These are phyloP conservation scores for Anthrax anthrax DNA, from an alignment of 2,888 invertebrate species.

Conservation along the genomic window DNA sequence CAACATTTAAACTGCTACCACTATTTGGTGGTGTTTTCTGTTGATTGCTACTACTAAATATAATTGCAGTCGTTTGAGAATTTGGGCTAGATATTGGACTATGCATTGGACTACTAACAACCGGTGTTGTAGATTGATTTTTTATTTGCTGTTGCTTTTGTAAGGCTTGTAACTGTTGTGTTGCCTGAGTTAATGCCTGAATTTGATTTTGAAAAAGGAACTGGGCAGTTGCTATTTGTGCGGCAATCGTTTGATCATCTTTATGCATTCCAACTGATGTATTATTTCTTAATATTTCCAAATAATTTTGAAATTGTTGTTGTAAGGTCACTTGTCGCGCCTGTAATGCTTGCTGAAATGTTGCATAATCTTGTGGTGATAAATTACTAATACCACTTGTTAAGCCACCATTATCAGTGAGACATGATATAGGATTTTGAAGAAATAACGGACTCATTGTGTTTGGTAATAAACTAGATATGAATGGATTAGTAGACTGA, in stretches of 20 bases:
- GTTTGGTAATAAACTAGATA: slow-evolving; percentile 13
- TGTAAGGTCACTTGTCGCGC: slow-evolving; percentile 31
- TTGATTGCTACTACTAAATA: slow-evolving; percentile 23
- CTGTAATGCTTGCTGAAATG: slow-evolving; percentile 29
- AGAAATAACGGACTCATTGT: slow-evolving; percentile 16
- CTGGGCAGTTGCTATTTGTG: slow-evolving; percentile 42
- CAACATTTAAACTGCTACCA: slow-evolving; percentile 26
- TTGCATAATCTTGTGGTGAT: slow-evolving; percentile 27
- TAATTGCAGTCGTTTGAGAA: slow-evolving; percentile 12
- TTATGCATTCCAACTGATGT: slow-evolving; percentile 14
- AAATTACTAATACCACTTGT: slow-evolving; percentile 16
- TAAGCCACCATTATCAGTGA: slow-evolving; percentile 15
- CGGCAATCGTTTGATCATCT: slow-evolving; percentile 26
- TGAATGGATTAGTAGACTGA: background rate
- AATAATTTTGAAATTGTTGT: slow-evolving; percentile 32
- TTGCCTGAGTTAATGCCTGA: slow-evolving; percentile 71
- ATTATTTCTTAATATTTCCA: slow-evolving; percentile 26
- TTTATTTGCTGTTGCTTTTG: slow-evolving; percentile 47
- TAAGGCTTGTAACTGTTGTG: slow-evolving; percentile 67
- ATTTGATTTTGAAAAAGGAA: slow-evolving; percentile 58
- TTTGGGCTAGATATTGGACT: slow-evolving; percentile 31
- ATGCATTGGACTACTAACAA: slow-evolving; percentile 19
- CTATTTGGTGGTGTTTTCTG: slow-evolving; percentile 41
- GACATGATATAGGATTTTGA: slow-evolving; percentile 18
- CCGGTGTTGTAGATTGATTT: slow-evolving; percentile 31